A percentile compares a stretch with the other conserved stretches of the same genome.
phyloP scores from a whole-genome alignment of 1,140 invertebrate species.

The Drosophila malerkotliana region DNA sequence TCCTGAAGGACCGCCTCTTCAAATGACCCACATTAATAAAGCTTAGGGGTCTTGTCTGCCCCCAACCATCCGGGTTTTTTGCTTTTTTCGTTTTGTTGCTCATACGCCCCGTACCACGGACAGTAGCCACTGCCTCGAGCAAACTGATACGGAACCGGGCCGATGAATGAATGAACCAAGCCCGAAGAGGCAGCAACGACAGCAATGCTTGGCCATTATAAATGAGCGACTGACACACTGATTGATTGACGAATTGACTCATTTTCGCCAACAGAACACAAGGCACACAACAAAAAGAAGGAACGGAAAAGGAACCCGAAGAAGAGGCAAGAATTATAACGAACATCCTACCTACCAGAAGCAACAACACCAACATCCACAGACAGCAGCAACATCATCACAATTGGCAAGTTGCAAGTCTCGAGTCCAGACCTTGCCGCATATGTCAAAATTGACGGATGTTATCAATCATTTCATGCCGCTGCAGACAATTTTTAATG shows the following conservation, averaged over 20 bases:
- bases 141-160: conserved; percentile 20
- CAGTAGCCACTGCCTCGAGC: conserved; percentile 53
- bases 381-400: conserved; percentile 14
- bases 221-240: conserved; percentile 78
- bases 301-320: conserved; percentile 2
- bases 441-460: conserved; percentile 83
- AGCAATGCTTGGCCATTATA: conserved; percentile 58
- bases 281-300: background rate
- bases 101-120: conserved; percentile 58
- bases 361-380: conserved; percentile 4
- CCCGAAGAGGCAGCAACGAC: conserved; percentile 4
- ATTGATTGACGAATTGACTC: conserved; percentile 81
- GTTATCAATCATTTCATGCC: conserved; percentile 82
- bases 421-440: conserved; percentile 58
- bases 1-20: background rate
- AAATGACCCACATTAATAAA: conserved; percentile 48
- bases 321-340: conserved; percentile 38
- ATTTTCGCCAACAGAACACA: conserved; percentile 53
- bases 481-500: conserved; percentile 81
- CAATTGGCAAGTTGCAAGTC: conserved; percentile 23
- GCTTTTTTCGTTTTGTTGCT: conserved; percentile 26
- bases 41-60: conserved; percentile 13
- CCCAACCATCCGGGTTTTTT: too few species aligned
- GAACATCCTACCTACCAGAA: conserved; percentile 33
- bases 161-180: conserved; percentile 13